Conservation (phyloP, 2,113 vertebrate genomes). For the Delphinus delphis region DNA sequence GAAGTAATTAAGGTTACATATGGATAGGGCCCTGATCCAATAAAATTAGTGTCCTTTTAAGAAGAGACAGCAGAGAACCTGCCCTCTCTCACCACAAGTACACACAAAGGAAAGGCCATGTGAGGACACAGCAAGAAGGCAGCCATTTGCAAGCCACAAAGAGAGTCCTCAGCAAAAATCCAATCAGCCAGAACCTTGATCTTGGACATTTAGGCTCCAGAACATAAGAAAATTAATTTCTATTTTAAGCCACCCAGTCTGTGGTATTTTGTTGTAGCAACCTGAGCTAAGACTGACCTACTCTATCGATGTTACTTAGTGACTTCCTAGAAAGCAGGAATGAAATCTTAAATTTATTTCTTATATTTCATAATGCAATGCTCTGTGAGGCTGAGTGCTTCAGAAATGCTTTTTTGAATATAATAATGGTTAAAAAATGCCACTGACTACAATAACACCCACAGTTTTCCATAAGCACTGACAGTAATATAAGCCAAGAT, state of each 20-base stretch:
- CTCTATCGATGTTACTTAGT: neutral
- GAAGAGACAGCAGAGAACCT: neutral
- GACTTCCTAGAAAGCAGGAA: neutral
- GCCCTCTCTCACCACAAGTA: neutral
- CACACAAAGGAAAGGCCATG: neutral
- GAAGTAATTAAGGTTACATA: neutral
- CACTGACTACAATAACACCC: neutral
- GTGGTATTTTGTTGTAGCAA: neutral
- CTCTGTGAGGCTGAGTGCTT: neutral
- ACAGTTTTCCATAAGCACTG: neutral
- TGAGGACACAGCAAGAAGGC: neutral
- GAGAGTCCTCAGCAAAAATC: neutral
- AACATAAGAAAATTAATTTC: neutral
- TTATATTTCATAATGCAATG: neutral
- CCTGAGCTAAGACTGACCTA: neutral
- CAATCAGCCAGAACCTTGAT: neutral
- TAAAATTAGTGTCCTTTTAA: neutral
- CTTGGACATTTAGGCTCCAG: neutral
- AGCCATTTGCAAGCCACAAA: neutral
- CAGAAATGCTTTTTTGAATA: neutral
- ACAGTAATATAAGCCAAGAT: neutral
- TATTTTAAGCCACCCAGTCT: neutral
- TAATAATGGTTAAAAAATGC: neutral
- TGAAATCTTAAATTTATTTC: neutral
- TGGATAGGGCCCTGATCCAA: neutral